Conservation (phyloP, 1,140 invertebrate species). For the Penaeus japonicus region DNA sequence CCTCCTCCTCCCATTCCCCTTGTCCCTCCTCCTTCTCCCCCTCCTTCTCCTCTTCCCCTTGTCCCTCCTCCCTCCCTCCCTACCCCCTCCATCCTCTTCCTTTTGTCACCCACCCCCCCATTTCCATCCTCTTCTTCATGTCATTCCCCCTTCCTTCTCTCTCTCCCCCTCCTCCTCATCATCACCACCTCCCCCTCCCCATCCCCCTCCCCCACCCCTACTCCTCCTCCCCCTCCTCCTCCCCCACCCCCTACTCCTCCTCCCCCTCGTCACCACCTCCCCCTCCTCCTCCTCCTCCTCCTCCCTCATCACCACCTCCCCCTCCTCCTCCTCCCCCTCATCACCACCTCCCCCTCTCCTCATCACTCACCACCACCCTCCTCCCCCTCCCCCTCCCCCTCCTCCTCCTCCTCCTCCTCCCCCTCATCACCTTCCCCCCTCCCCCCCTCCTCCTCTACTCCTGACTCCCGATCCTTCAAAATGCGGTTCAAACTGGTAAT, state of each 20-base stretch:
- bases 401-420: not conserved
- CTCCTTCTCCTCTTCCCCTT: not conserved
- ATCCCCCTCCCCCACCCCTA: too few species aligned
- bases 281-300: not conserved
- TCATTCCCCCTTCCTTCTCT: not conserved
- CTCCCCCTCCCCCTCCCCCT: not conserved
- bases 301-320: not conserved
- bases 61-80: not conserved
- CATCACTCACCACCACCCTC: not conserved
- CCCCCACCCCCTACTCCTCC: not conserved
- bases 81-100: not conserved
- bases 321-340: not conserved
- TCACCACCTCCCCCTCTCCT: not conserved
- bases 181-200: not conserved
- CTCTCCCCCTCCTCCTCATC: not conserved
- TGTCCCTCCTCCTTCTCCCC: not conserved
- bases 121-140: not conserved
- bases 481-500: too few species aligned
- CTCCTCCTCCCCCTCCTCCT: not conserved
- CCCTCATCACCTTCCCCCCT: not conserved
- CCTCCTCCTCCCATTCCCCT: not conserved
- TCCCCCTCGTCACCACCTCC: too few species aligned
- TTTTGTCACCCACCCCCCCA: not conserved
- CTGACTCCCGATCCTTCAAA: not conserved
- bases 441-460: not conserved